Evolutionary conservation across 1,140 invertebrate genomes (phyloP), one percentile per base, ranked within the genome.

Genomic region (Odontomachus brunneus): DNA sequence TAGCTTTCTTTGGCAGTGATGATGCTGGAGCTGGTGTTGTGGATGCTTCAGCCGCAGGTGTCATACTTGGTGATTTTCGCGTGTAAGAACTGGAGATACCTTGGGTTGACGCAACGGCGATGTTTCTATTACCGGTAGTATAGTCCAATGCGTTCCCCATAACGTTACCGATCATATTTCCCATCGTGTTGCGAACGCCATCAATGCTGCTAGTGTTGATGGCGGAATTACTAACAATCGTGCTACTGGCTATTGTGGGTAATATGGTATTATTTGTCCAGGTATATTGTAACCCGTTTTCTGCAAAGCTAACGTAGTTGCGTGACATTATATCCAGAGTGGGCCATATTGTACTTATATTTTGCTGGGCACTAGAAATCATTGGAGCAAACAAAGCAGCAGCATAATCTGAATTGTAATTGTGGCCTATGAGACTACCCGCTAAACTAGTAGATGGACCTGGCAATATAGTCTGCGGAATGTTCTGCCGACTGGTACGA

Each of bases 201-300:
- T 33, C 29, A 5, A 33, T 33, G 29, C 29, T 5, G 5, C 29
- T 33, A 5, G 5, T 33, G 29, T 33, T 33, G 29, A 5, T 33
- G 29, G 5, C 29, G 29, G 2, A 3, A 5, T 5, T 33, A 5
- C 29, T 5, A 5, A 38, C 65, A 9, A 65, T 73, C 11, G 82
- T 55, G 57, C 24, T 78, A 17, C 33, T 29, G 0, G n/a, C 33
- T 14, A 48, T 76, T 12, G 60, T 0, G 2, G 62, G 17, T 1
- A 57, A 63, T 4, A 29, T 38, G 53, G 75, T 84, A n/a, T 7
- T 29, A 59, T 59, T 89, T 67, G 71, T 89, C 63, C 90, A 89
- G 1, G 91, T 91, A 74, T 94, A 93, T 59, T 93, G 92, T 0
- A 94, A 85, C 0, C 93, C 93, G 74, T 93, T 94, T 65, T 93